Evolutionary conservation across 2,797 vertebrate genomes (phyloP).

Genomic region (Choloepus didactylus): DNA sequence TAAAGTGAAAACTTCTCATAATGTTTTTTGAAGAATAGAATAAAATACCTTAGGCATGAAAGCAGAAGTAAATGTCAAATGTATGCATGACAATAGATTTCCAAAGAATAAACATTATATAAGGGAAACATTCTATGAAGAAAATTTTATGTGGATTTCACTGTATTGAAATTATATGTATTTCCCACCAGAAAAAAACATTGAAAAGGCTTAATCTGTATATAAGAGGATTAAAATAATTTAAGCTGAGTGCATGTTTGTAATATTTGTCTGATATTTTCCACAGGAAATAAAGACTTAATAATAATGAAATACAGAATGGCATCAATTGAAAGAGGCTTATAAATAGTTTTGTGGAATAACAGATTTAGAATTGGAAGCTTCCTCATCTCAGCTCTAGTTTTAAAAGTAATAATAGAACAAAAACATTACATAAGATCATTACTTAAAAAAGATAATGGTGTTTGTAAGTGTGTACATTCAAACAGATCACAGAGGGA

Average conservation of each 20-base stretch:
- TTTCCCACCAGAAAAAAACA: conserved; percentile 59
- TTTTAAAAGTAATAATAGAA: conserved; percentile 66
- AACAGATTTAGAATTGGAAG: conserved; percentile 65
- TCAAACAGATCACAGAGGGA: conserved; percentile 32
- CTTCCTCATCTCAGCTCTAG: conserved; percentile 50
- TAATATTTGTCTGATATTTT: conserved; percentile 81
- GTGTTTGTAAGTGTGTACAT: conserved; percentile 52
- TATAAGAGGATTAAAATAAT: conserved; percentile 70
- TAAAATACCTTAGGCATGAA: conserved; percentile 18
- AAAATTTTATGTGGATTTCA: background rate
- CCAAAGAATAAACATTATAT: background rate
- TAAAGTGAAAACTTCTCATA: conserved; percentile 16
- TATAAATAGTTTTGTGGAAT: conserved; percentile 52
- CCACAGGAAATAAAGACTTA: conserved; percentile 72
- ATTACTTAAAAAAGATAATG: conserved; percentile 66
- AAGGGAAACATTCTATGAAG: conserved; percentile 23
- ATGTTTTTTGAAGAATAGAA: conserved; percentile 9
- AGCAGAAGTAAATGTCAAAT: background rate
- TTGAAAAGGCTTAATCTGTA: conserved; percentile 64
- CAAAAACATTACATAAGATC: conserved; percentile 35
- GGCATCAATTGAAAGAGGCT: conserved; percentile 39
- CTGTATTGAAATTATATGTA: conserved; percentile 10
- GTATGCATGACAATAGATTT: background rate
- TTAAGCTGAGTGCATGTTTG: conserved; percentile 70
- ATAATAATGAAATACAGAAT: conserved; percentile 64